These are phyloP conservation scores for Nipponacmea schrenckii DNA, from an alignment of 2,888 invertebrate species.

Conservation along the genomic window DNA sequence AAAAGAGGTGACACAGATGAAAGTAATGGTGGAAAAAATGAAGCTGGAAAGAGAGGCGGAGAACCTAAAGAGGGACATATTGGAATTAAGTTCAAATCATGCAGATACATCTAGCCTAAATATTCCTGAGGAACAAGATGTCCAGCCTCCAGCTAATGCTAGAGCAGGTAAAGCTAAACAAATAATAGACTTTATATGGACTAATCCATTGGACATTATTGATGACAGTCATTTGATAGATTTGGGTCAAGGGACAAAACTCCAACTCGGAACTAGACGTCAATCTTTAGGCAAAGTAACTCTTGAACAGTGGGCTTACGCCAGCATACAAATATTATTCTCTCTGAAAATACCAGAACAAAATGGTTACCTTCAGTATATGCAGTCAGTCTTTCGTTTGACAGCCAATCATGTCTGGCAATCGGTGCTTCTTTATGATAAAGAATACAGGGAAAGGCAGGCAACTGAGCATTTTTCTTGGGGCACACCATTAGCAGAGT, in stretches of 20 bases:
- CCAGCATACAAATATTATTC: neutral
- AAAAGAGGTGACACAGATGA: no score
- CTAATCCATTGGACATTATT: conserved; percentile 4
- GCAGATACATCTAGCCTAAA: no score
- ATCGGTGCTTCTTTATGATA: conserved; percentile 1
- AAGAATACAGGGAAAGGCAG: conserved; percentile 8
- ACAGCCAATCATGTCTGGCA: neutral
- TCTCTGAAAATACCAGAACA: neutral
- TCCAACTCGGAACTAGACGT: neutral
- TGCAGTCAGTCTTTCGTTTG: neutral
- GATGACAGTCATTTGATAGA: conserved; percentile 1
- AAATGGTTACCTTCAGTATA: neutral
- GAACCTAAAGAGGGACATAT: no score
- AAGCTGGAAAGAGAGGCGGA: no score
- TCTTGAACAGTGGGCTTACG: conserved; percentile 2
- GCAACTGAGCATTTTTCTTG: neutral
- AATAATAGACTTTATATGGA: conserved; percentile 1
- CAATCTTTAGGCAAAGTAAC: neutral
- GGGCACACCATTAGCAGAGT: conserved; percentile 1
- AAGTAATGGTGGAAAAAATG: no score
- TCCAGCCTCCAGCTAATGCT: no score
- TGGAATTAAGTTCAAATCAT: no score
- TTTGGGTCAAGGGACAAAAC: conserved; percentile 5
- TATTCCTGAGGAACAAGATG: no score
- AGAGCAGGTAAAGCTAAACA: conserved; percentile 1